phyloP scores from a whole-genome alignment of 2,113 vertebrate genomes.

The Bagarius yarrelli region DNA sequence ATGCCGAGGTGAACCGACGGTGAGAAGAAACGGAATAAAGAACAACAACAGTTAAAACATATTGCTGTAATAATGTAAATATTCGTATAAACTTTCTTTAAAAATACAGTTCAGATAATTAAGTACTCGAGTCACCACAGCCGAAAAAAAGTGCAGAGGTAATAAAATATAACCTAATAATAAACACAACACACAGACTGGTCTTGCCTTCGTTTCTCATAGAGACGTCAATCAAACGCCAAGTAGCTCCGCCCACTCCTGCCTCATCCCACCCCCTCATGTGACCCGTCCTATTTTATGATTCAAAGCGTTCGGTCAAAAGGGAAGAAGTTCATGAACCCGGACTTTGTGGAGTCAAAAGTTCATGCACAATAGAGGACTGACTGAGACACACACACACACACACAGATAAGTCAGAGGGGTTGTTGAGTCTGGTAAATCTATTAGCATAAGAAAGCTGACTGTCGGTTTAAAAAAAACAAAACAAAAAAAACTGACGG shows the following conservation, averaged over 20 bases:
- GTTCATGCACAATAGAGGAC: slow-evolving; percentile 64
- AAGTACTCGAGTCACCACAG: slow-evolving; percentile 81
- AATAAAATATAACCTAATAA: slow-evolving; percentile 37
- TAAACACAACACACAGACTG: not conserved
- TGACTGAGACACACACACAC: slow-evolving; percentile 50
- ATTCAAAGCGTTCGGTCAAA: slow-evolving; percentile 67
- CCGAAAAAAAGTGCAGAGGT: slow-evolving; percentile 80
- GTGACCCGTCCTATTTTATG: slow-evolving; percentile 55
- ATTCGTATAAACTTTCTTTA: slow-evolving; percentile 79
- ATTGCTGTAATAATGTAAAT: slow-evolving; percentile 75
- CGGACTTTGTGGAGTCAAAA: slow-evolving; percentile 63
- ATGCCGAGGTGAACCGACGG: slow-evolving; percentile 65
- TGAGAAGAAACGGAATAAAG: slow-evolving; percentile 57
- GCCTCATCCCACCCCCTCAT: slow-evolving; percentile 22
- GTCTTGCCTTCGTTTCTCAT: slow-evolving; percentile 50
- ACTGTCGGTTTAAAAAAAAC: slow-evolving; percentile 50
- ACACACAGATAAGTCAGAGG: slow-evolving; percentile 53
- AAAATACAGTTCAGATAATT: slow-evolving; percentile 81
- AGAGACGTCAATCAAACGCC: slow-evolving; percentile 47
- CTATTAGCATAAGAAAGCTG: slow-evolving; percentile 63
- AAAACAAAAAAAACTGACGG: slow-evolving; percentile 43
- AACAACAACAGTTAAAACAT: slow-evolving; percentile 66
- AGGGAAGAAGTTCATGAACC: slow-evolving; percentile 73
- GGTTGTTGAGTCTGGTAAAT: slow-evolving; percentile 63
- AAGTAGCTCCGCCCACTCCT: slow-evolving; percentile 27